Evolutionary conservation across 2,888 invertebrate species (phyloP).

Genomic region (Labia minor): DNA sequence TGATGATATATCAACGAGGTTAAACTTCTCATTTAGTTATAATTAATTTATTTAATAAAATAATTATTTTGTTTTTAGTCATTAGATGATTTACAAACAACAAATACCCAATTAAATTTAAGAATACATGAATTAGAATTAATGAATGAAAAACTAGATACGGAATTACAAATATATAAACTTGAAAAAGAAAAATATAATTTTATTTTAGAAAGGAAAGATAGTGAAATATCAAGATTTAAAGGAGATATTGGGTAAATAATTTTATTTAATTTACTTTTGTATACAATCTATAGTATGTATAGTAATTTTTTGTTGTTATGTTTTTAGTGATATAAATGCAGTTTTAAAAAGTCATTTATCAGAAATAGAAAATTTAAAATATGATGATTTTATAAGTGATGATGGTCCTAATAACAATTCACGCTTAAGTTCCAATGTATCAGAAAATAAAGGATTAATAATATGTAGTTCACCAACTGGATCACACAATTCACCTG

Average conservation of each 20-base stretch:
- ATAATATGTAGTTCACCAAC: neutral
- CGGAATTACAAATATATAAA: neutral
- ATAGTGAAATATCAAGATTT: neutral
- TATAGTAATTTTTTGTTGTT: too few species aligned
- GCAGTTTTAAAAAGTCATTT: neutral
- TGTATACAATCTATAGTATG: too few species aligned
- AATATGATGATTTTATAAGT: neutral
- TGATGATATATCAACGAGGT: too few species aligned
- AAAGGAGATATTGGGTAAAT: neutral
- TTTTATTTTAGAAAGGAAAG: slow-evolving; percentile 5
- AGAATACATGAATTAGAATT: neutral
- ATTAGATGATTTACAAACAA: neutral
- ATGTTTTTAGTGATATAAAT: neutral
- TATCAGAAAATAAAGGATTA: neutral
- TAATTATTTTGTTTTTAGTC: neutral
- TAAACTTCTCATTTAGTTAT: neutral
- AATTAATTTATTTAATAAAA: neutral
- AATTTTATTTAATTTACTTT: too few species aligned
- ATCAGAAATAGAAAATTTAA: neutral
- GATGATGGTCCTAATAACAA: neutral
- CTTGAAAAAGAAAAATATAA: neutral
- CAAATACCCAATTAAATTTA: neutral
- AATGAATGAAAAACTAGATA: neutral
- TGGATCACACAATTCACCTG: neutral
- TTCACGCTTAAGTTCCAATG: neutral